Evolutionary conservation across 2,797 vertebrate species (phyloP), one percentile per base, ranked within the genome.

Genomic region (Chlorospingus flavigularis): DNA sequence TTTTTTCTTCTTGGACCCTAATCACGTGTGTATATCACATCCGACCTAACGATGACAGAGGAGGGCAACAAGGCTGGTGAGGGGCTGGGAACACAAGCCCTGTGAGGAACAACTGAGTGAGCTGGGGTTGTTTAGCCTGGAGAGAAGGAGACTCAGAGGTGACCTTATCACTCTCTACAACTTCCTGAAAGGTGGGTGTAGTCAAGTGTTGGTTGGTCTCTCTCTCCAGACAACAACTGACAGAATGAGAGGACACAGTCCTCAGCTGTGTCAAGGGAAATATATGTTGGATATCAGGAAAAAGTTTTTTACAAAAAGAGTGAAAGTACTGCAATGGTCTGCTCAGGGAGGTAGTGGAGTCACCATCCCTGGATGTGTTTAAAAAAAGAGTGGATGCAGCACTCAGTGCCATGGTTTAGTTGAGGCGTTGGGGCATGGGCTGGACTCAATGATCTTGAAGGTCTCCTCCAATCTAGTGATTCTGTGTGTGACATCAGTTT

Each of bases 21-120:
- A 53, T 31, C 50, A 8, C 2, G 3, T 53, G 51, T 31, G 7
- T 53, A 13, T 53, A 18, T 53, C 51, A 31, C 30, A 17, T 53
- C 30, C 1, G 7, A 53, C 51, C 51, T 19, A 31, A 31, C 3
- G 7, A 30, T 53, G 51, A 53, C 48, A 53, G 66, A 40, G 30
- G 30, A 53, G 30, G 51, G 24, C 48, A 70, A 18, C 3, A 1
- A 40, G 35, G 66, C 21, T 53, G 48, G 21, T 31, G 48, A n/a
- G 28, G 48, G 66, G 21, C 21, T 40, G 6, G 37, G 48, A n/a
- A 25, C 48, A 25, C 16, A 19, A 70, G 1, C 16, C 16, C 25
- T 50, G 4, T n/a, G 12, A 70, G 30, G 35, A 13, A 14, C 1
- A 1, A 1, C 30, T 40, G 48, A 53, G 16, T 4, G 28, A 51